A percentile compares a stretch with the other conserved stretches of the same genome.
These are phyloP conservation scores for Myotis brandtii DNA, from an alignment of 2,113 vertebrate species.

Conservation along the genomic window DNA sequence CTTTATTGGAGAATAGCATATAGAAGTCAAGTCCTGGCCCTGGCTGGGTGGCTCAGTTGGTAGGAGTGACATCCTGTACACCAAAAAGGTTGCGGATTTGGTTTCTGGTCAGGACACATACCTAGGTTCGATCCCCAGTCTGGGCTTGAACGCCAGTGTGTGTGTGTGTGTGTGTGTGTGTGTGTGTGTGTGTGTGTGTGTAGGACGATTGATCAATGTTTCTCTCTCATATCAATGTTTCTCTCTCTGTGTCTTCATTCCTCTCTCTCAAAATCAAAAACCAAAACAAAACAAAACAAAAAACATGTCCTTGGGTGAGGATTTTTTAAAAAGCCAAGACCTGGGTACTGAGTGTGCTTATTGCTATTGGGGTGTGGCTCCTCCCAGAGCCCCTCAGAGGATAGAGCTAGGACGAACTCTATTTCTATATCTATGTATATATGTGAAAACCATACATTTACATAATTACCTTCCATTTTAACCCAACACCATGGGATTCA, in stretches of 20 bases:
- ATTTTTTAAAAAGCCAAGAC: background rate
- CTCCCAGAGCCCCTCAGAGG: background rate
- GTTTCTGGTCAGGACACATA: no score
- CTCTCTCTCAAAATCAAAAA: background rate
- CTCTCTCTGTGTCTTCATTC: background rate
- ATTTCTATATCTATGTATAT: background rate
- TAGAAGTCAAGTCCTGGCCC: background rate
- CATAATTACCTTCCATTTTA: background rate
- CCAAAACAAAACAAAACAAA: background rate
- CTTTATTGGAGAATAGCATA: background rate
- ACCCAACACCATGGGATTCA: background rate
- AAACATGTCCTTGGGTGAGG: background rate
- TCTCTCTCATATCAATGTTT: background rate
- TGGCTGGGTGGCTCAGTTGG: no score
- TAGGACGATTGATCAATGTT: background rate
- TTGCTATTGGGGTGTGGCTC: background rate
- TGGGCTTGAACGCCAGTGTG: no score
- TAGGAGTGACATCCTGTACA: no score
- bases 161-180: no score
- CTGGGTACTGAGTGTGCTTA: background rate
- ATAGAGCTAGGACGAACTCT: background rate
- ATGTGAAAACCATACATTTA: background rate
- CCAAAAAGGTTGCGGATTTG: no score
- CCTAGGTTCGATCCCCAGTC: no score
- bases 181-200: no score